Evolutionary conservation across 2,113 vertebrate species (phyloP).

Genomic region (Alethe diademata): DNA sequence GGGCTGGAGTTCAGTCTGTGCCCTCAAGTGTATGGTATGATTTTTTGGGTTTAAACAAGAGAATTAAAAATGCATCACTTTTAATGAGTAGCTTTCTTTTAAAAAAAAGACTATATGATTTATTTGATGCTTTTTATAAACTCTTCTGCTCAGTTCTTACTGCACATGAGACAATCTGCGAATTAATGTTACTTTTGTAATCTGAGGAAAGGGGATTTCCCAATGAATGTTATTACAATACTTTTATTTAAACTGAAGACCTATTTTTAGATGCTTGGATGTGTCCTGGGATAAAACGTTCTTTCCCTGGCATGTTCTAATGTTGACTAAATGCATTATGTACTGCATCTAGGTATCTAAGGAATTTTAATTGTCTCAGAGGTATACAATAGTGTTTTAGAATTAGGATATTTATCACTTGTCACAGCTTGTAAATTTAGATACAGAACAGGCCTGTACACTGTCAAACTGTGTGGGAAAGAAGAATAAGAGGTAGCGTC

Average conservation of each 20-base stretch:
- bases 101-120: neutral
- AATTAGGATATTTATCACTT: constrained; percentile 64
- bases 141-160: neutral
- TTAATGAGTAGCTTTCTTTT: neutral
- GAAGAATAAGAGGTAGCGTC: constrained; percentile 10
- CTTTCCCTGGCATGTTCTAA: constrained; percentile 41
- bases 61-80: neutral
- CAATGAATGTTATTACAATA: neutral
- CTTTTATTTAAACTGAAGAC: constrained; percentile 19
- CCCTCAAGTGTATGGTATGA: neutral
- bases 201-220: constrained; percentile 44
- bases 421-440: constrained; percentile 54
- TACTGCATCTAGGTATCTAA: constrained; percentile 56
- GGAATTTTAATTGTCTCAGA: constrained; percentile 63
- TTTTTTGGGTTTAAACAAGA: neutral
- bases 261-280: constrained; percentile 54
- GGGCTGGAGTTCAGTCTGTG: neutral
- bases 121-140: neutral
- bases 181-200: neutral
- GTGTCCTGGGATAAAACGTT: constrained; percentile 33
- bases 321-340: constrained; percentile 56
- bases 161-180: neutral
- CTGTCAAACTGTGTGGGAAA: constrained; percentile 49
- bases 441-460: constrained; percentile 51
- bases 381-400: constrained; percentile 52